Base-by-base conservation (phyloP, 2,888 invertebrate species). In the Azorinus chamasolen region DNA sequence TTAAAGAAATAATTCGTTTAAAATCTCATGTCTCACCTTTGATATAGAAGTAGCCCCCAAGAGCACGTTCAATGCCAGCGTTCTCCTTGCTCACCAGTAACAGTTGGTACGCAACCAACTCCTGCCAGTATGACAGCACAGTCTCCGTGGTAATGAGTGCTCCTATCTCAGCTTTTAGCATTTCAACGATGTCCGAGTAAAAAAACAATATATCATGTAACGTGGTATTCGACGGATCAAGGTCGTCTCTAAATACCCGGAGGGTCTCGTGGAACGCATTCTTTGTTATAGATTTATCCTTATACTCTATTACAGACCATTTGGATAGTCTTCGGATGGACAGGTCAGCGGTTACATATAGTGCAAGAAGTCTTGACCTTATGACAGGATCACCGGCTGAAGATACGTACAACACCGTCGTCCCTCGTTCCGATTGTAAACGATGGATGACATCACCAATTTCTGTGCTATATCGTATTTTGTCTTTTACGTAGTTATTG, bases 361-460 rank as follows among this genome's bases (percentile, higher is more conserved):
- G 41, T 10, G 46, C 18, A 2, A 16, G 3, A 1, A 87, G 73
- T 55, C 48, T 65, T 3, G 48, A 24, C 18, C 51, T 58, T 2
- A 81, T 54, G 8, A 55, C 27, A 1, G 27, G 37, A n/a, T 81
- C 78, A 0, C 85, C 85, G 0, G 68, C 50, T n/a, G 86, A 83
- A 20, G 87, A 83, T 14, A 88, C 62, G 59, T 85, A 88, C 1
- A 89, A 75, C 0, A 86, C 83, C 0, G 88, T 82, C 0, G 83
- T 85, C 6, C 88, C 89, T 27, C 89, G 57, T 71, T 89, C 88
- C 25, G 83, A 83, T 74, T 89, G 89, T 8, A 83, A 54, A 14
- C 50, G 50, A 61, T 89, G 88, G 1, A 89, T 71, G 5, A 88
- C 76, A 18, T 59, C 62, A 4, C 86, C 86, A 0, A 83, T 81